phyloP scores from a whole-genome alignment of 2,113 vertebrate genomes.

The Catagonus wagneri region DNA sequence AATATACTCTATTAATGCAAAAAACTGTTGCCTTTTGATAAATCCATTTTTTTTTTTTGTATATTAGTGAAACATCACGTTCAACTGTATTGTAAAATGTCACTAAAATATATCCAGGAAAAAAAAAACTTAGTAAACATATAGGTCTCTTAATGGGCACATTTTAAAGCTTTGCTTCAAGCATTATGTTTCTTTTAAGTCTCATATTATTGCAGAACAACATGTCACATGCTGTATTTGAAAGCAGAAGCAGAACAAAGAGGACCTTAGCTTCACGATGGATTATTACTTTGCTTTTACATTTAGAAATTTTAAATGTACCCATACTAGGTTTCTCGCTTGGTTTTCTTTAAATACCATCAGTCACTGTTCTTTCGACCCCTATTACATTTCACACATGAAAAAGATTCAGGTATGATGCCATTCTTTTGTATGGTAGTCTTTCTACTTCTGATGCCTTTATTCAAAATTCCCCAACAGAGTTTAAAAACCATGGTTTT shows the following conservation, averaged over 20 bases:
- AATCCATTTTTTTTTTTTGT: neutral
- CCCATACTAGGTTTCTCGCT: constrained; percentile 47
- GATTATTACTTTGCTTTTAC: constrained; percentile 68
- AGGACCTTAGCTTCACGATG: constrained; percentile 63
- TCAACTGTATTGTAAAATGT: neutral
- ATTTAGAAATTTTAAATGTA: constrained; percentile 77
- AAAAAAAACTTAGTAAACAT: neutral
- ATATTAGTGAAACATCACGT: neutral
- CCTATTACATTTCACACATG: constrained; percentile 66
- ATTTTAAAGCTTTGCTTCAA: constrained; percentile 59
- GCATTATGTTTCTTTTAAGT: constrained; percentile 49
- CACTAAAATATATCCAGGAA: constrained; percentile 39
- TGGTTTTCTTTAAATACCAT: constrained; percentile 36
- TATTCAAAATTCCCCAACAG: constrained; percentile 30
- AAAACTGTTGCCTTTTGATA: neutral
- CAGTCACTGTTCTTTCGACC: neutral
- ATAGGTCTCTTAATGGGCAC: constrained; percentile 66
- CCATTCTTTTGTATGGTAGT: neutral
- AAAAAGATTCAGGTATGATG: constrained; percentile 42
- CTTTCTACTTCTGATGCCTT: constrained; percentile 34
- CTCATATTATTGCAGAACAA: constrained; percentile 26
- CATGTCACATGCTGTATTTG: constrained; percentile 39
- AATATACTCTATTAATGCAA: neutral
- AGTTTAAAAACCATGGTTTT: constrained; percentile 40
- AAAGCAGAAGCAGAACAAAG: constrained; percentile 73